Evolutionary conservation across 2,797 vertebrate genomes (phyloP).

Genomic region (Esox lucius): DNA sequence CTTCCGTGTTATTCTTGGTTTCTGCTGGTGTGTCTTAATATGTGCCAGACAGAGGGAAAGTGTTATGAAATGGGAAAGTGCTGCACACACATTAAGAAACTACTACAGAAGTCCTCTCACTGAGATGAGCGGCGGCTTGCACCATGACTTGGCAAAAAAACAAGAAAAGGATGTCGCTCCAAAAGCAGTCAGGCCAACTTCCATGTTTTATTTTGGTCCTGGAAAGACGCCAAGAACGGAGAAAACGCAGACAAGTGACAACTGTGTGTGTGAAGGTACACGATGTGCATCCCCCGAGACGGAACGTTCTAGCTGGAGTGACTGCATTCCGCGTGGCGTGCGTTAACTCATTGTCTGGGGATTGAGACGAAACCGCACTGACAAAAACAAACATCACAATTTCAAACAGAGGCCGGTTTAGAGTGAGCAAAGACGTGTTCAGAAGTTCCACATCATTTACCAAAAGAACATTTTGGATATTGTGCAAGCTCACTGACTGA

Average conservation of each 20-base stretch:
- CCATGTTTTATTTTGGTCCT: slow-evolving; percentile 63
- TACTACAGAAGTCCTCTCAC: slow-evolving; percentile 40
- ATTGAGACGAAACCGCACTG: background rate
- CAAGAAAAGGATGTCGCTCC: slow-evolving; percentile 55
- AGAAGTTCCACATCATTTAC: background rate
- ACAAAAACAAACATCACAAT: background rate
- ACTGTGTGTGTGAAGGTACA: slow-evolving; percentile 32
- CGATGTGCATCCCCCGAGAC: slow-evolving; percentile 20
- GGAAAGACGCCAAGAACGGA: slow-evolving; percentile 52
- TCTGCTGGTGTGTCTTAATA: background rate
- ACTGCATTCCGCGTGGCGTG: slow-evolving; percentile 42
- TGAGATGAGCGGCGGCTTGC: slow-evolving; percentile 35
- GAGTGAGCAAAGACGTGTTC: background rate
- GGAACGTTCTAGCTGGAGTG: slow-evolving; percentile 16
- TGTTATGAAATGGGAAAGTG: slow-evolving; percentile 16
- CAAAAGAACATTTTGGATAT: slow-evolving; percentile 27
- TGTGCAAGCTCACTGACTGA: slow-evolving; percentile 51
- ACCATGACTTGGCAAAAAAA: slow-evolving; percentile 43
- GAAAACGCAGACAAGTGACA: slow-evolving; percentile 33
- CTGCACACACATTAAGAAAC: slow-evolving; percentile 20
- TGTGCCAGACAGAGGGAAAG: slow-evolving; percentile 11
- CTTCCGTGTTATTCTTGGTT: background rate
- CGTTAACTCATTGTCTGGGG: slow-evolving; percentile 16
- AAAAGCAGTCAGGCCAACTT: slow-evolving; percentile 56
- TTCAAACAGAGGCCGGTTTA: background rate